phyloP scores from a whole-genome alignment of 1,140 invertebrate genomes.

The Tetramorium simillimum region DNA sequence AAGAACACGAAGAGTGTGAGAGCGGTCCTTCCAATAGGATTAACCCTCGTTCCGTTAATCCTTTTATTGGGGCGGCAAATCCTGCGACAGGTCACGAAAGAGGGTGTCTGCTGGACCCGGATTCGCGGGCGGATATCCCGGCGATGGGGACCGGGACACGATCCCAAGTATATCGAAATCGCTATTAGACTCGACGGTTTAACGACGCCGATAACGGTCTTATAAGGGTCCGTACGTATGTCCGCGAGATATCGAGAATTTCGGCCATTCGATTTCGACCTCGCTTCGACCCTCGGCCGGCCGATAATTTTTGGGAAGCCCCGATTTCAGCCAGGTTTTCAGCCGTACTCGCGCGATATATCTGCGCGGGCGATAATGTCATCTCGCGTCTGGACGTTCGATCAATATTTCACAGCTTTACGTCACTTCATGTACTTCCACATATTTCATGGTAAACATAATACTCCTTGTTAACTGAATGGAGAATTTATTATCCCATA shows the following conservation, averaged over 20 bases:
- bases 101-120: conserved; percentile 71
- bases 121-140: conserved; percentile 71
- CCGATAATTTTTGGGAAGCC: conserved; percentile 33
- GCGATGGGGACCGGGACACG: conserved; percentile 65
- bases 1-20: conserved; percentile 72
- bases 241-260: conserved; percentile 60
- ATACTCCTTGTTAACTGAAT: background rate
- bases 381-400: background rate
- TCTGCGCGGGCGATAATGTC: background rate
- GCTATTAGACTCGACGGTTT: conserved; percentile 54
- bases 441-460: conserved; percentile 26
- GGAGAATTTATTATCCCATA: conserved; percentile 15
- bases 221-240: conserved; percentile 62
- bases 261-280: conserved; percentile 24
- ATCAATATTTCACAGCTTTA: conserved; percentile 20
- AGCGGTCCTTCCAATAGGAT: conserved; percentile 81
- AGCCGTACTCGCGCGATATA: background rate
- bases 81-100: conserved; percentile 79
- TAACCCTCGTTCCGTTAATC: conserved; percentile 84
- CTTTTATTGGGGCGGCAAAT: conserved; percentile 84
- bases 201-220: conserved; percentile 68
- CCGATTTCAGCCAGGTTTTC: background rate
- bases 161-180: conserved; percentile 69
- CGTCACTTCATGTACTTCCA: background rate
- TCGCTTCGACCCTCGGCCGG: background rate